Evolutionary conservation across 2,797 vertebrate genomes (phyloP).

Genomic region (Melanotaenia trifasciata): DNA sequence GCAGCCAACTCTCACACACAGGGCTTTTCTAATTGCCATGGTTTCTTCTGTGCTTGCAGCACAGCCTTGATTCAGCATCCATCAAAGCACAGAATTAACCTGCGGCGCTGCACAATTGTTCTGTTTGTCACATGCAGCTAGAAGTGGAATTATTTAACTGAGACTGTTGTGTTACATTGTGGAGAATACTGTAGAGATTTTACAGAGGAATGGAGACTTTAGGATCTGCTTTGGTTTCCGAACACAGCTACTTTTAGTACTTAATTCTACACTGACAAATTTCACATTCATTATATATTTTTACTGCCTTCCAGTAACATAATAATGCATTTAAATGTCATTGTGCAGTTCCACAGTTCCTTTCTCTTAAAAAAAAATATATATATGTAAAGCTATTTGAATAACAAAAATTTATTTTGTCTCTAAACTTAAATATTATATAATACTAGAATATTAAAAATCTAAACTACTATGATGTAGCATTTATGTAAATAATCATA

Average conservation of each 20-base stretch:
- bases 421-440: too few species aligned
- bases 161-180: conserved; percentile 20
- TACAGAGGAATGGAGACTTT: conserved; percentile 22
- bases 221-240: conserved; percentile 17
- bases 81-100: conserved; percentile 74
- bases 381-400: not conserved
- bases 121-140: conserved; percentile 69
- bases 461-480: too few species aligned
- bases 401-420: too few species aligned
- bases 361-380: not conserved
- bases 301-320: not conserved
- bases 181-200: conserved; percentile 33
- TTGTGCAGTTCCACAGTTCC: not conserved
- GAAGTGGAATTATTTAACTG: conserved; percentile 60
- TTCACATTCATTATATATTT: conserved; percentile 2
- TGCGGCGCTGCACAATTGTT: conserved; percentile 62
- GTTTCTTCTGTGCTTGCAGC: conserved; percentile 71
- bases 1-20: conserved; percentile 71
- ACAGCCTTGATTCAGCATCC: conserved; percentile 69
- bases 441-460: too few species aligned
- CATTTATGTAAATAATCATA: not conserved
- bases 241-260: conserved; percentile 3
- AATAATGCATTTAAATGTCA: not conserved
- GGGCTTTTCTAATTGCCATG: conserved; percentile 78
- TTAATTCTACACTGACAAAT: conserved; percentile 11